Percentiles rank a stretch among this genome's conserved stretches.
phyloP scores from a whole-genome alignment of 1,140 invertebrate genomes.

The Centruroides vittatus region DNA sequence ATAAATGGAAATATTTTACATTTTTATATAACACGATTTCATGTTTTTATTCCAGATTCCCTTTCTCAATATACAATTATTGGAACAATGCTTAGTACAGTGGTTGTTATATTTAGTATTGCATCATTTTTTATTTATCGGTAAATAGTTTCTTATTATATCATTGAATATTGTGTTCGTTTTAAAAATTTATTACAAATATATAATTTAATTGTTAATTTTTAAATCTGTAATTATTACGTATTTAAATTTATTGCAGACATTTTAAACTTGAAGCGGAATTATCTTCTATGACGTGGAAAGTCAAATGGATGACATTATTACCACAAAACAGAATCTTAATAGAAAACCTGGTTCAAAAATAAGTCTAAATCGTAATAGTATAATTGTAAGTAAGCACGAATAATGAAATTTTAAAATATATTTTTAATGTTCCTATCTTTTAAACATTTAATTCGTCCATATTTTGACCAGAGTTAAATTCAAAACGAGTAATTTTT shows the following conservation, averaged over 20 bases:
- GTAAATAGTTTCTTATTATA: background rate
- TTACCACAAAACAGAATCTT: constrained; percentile 9
- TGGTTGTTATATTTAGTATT: constrained; percentile 43
- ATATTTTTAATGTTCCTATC: no score
- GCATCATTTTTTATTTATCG: constrained; percentile 14
- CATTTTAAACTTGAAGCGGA: constrained; percentile 84
- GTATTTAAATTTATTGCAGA: no score
- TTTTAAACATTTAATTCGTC: no score
- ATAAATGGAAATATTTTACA: no score
- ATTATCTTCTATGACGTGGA: constrained; percentile 91
- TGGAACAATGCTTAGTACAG: constrained; percentile 62
- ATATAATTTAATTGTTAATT: background rate
- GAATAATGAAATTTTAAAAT: no score
- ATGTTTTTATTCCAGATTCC: no score
- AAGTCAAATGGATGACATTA: constrained; percentile 64
- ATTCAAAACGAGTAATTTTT: no score
- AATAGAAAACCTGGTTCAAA: constrained; percentile 10
- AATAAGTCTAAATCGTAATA: constrained; percentile 13
- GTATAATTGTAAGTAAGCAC: background rate
- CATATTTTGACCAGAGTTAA: no score
- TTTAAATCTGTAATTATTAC: no score
- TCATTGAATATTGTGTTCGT: no score
- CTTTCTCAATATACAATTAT: constrained; percentile 44
- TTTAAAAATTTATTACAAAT: background rate
- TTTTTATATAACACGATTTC: no score